Conservation (phyloP, 2,888 invertebrate species). For the Phoenoteleia sp. region DNA sequence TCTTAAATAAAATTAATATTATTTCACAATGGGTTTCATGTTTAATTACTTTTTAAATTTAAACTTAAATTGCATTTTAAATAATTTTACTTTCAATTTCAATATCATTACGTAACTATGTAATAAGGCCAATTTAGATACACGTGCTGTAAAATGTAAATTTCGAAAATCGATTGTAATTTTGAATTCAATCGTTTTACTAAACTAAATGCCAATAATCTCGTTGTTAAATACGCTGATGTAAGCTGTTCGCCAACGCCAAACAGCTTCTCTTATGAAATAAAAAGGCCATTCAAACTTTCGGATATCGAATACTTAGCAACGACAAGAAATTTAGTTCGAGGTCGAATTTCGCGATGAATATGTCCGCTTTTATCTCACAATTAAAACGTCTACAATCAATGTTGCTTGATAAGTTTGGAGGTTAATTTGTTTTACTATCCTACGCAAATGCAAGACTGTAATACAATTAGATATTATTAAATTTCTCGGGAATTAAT, state of each 20-base stretch:
- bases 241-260: background rate
- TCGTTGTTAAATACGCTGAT: conserved; percentile 14
- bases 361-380: conserved; percentile 20
- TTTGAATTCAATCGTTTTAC: too few species aligned
- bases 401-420: conserved; percentile 10
- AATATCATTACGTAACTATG: too few species aligned
- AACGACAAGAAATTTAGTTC: conserved; percentile 36
- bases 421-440: background rate
- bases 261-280: background rate
- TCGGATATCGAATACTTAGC: conserved; percentile 23
- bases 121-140: too few species aligned
- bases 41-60: too few species aligned
- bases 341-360: conserved; percentile 31
- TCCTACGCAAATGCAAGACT: background rate
- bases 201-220: background rate
- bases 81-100: too few species aligned
- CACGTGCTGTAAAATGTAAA: too few species aligned
- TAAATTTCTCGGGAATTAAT: background rate
- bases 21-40: too few species aligned
- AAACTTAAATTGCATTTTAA: too few species aligned
- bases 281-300: conserved; percentile 38
- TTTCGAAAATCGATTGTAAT: too few species aligned
- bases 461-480: background rate
- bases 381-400: conserved; percentile 24
- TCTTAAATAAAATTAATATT: too few species aligned